Percentiles rank a stretch among this genome's conserved stretches.
These are phyloP conservation scores for Olivierus martensii DNA, from an alignment of 1,140 invertebrate species.

Conservation along the genomic window DNA sequence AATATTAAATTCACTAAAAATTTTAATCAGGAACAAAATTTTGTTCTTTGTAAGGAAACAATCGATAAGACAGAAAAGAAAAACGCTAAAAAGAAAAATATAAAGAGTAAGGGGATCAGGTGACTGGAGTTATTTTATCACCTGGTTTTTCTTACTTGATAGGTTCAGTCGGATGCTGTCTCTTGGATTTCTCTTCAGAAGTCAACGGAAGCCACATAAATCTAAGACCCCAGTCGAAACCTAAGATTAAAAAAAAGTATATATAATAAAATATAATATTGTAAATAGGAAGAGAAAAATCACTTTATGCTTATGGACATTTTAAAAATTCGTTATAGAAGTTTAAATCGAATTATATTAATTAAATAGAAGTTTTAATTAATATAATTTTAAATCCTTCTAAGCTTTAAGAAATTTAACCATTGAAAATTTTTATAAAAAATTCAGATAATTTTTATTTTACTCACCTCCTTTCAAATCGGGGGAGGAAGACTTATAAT, in stretches of 20 bases:
- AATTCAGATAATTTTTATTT: conserved; percentile 35
- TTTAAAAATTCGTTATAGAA: no score
- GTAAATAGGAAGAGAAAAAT: not conserved
- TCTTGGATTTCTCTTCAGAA: conserved; percentile 80
- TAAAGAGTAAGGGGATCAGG: no score
- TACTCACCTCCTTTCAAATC: conserved; percentile 60
- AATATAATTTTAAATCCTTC: no score
- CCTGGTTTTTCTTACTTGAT: conserved; percentile 32
- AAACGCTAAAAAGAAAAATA: not conserved
- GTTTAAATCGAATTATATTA: no score
- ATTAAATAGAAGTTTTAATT: no score
- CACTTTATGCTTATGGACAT: no score
- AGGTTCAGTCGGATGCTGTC: conserved; percentile 64
- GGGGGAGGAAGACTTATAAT: conserved; percentile 55
- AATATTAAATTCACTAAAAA: no score
- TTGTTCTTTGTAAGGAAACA: not conserved
- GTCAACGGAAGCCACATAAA: conserved; percentile 93
- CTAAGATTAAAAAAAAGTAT: conserved; percentile 26
- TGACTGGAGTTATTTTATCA: not conserved
- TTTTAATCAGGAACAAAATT: no score
- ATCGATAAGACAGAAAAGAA: not conserved
- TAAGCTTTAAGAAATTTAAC: no score
- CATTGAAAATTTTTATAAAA: no score
- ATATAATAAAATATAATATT: no score
- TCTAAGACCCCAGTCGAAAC: conserved; percentile 85